Base-by-base conservation (phyloP, 2,888 invertebrate species). In the Maniola hyperantus region DNA sequence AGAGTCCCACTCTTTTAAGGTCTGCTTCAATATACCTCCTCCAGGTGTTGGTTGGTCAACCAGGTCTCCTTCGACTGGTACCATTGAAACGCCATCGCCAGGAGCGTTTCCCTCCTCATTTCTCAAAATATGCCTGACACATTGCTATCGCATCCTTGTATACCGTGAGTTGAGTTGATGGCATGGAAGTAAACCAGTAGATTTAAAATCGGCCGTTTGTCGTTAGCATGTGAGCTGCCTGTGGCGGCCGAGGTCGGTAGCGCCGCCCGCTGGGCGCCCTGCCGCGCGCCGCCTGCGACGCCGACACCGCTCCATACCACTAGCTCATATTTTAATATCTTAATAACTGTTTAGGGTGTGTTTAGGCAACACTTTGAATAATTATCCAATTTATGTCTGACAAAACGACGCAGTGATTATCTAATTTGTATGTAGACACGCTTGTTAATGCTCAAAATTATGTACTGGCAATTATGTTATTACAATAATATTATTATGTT, bases 321-420 rank as follows among this genome's bases (percentile, higher is more conserved):
- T 51, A 65, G 64, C 71, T 81, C 82, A 87, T 89, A 88, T 88
- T 78, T 60, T 91, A 89, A 91, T 90, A 91, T 88, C 91, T 88
- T 90, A 90, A 91, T 91, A 90, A 88, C 85, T 83, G 81, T 83
- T 91, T 85, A 85, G 85, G 82, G 85, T 79, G 74, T 76, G 80
- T 83, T 85, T 83, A 84, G 77, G 80, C 83, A 82, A 80, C 82
- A 81, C 80, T 84, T 82, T 81, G 79, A 83, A 83, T 86, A 88
- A 88, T 89, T 83, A 87, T 80, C 77, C 80, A 84, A 83, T 82
- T 80, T 79, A 77, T 81, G 78, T 78, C 74, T 75, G 79, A 80
- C 79, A 79, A 79, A 77, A 80, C 75, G 77, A 68, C 60, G 62
- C 71, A 70, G 66, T 71, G 73, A 73, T 76, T 74, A 75, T 75